Evolutionary conservation across 2,797 vertebrate genomes (phyloP), one percentile per base, ranked within the genome.

Genomic region (Sebastes wilsoni): DNA sequence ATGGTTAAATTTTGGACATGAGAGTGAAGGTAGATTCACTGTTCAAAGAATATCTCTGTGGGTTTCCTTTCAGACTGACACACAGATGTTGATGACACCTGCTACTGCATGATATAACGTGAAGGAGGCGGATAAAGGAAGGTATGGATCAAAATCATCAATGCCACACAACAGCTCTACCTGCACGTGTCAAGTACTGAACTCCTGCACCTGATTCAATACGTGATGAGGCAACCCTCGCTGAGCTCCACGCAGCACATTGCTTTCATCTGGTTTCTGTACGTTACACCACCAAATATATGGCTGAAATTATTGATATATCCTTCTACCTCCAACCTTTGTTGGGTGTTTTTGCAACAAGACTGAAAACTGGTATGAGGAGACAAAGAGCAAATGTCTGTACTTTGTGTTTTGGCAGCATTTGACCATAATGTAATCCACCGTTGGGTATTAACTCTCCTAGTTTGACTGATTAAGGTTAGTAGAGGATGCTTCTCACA

Each of bases 21-120:
- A 8, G 46, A 42, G 58, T 27, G 49, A 20, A 60, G 46, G 30
- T 6, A n/a, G 32, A 22, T 16, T 65, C 23, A 13, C 6, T 36
- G 7, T n/a, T 60, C 5, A 2, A 38, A 38, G 38, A 83, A 79
- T 62, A 83, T 87, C 76, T 64, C 71, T 3, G 59, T 14, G 20
- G 72, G 76, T 60, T 76, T 81, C 59, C 42, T 67, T 16, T 73
- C 64, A 73, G 30, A 54, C 30, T 28, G 66, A 28, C 20, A 12
- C 0, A 9, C 66, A 75, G 23, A 84, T 88, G 78, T 59, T 59
- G 65, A 59, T 77, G 78, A 69, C 88, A 89, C 79, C 88, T 88
- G 82, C 73, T 34, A 9, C 9, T 54, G 60, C 64, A 22, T 28
- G 36, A 46, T 11, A n/a, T 28, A 36, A 64, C 22, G 38, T 70